Evolutionary conservation across 2,797 vertebrate genomes (phyloP), one percentile per base, ranked within the genome.

Genomic region (Myoxocephalus aenaeus): DNA sequence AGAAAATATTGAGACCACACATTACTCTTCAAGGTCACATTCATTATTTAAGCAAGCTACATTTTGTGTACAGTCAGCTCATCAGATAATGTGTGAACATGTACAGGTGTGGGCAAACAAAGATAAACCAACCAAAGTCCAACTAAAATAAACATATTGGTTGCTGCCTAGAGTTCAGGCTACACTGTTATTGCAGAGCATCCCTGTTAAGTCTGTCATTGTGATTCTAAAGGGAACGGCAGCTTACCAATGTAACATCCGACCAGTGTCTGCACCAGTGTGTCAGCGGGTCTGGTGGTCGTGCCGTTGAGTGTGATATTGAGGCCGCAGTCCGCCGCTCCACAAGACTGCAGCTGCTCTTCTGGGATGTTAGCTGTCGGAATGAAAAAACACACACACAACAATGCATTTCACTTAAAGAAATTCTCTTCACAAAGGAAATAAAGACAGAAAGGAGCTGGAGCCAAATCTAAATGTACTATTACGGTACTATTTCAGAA

Each of bases 181-280:
- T 11, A 2, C 38, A 11, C 64, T 50, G 32, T n/a, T 18, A 11
- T 11, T 20, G 20, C 22, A 22, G 18, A 22, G 17, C 5, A 5
- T 14, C 1, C 44, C 34, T 1, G 20, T 34, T 25, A 1, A 54
- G 29, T 73, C 7, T 53, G 22, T 27, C 12, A 56, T 1, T 56
- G 25, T 63, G 57, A 57, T 11, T 18, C 20, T 32, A 62, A 38
- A 53, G 20, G 8, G 13, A 32, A 62, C 0, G 1, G 1, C 15
- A 12, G 4, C 0, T 83, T 88, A 94, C 93, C 93, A 4, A 94
- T 93, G 86, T 96, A 96, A 78, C 90, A 87, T 53, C 94, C 94
- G 1, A 96, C 90, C 0, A 96, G 93, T 2, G 86, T 95, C 87
- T 78, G 80, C 73, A 95, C 92, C 1, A 95, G 87, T 0, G 56